Conservation (phyloP, 2,797 vertebrate genomes). For the Sebastes trivittatus region DNA sequence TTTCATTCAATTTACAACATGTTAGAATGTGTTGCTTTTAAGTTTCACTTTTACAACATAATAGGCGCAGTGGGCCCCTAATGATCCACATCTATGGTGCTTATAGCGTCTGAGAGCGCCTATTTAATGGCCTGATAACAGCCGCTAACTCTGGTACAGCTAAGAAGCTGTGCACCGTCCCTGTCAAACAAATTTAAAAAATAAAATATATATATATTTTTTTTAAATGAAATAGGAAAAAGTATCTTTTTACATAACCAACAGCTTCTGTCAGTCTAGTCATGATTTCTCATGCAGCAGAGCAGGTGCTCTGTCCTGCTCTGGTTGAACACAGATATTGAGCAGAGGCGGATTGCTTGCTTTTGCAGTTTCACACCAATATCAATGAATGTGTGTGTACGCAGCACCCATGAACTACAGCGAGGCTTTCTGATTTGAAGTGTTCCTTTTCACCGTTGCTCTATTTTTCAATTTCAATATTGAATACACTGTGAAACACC, state of each 20-base stretch:
- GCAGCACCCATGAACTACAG: neutral
- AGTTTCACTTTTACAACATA: too few relatives aligned
- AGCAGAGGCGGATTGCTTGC: neutral
- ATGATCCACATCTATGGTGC: too few relatives aligned
- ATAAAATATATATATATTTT: neutral
- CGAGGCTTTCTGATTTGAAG: neutral
- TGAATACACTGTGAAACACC: neutral
- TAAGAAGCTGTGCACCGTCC: too few relatives aligned
- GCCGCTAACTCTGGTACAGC: too few relatives aligned
- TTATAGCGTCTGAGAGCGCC: fast-evolving
- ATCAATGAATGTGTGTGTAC: neutral
- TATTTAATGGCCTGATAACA: too few relatives aligned
- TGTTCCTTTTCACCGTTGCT: neutral
- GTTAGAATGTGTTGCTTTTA: too few relatives aligned
- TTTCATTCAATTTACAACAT: too few relatives aligned
- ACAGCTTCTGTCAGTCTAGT: neutral
- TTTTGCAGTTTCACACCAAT: neutral
- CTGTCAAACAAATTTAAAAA: neutral
- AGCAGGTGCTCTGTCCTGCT: neutral
- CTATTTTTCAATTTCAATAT: neutral
- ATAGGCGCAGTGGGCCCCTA: too few relatives aligned
- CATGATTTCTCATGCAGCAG: neutral
- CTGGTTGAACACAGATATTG: neutral
- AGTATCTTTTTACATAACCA: neutral
- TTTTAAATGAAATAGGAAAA: neutral